Percentiles rank a stretch among this genome's conserved stretches.
Evolutionary conservation across 1,140 invertebrate genomes (phyloP).

Genomic region (Nasonia giraulti): DNA sequence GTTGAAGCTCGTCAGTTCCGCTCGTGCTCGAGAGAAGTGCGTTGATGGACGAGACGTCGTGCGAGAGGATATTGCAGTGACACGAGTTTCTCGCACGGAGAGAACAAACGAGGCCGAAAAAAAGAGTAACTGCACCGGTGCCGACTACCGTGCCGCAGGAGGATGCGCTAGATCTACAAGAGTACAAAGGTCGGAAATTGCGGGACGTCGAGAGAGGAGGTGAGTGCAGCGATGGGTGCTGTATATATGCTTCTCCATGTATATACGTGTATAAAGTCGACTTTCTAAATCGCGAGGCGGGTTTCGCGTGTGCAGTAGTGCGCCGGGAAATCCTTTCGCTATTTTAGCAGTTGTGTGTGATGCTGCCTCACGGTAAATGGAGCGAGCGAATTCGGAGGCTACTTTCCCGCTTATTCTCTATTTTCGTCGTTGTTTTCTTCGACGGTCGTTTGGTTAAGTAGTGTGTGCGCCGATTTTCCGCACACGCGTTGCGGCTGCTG

Average conservation of each 20-base stretch:
- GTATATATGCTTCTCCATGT: neutral
- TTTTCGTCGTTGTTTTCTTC: neutral
- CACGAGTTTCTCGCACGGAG: neutral
- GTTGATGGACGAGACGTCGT: no score
- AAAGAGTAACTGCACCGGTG: neutral
- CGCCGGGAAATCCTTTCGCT: neutral
- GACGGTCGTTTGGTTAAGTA: no score
- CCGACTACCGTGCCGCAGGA: neutral
- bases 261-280: neutral
- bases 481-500: no score
- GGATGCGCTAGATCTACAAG: neutral
- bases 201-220: neutral
- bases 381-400: no score
- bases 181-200: slow-evolving; percentile 3
- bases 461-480: no score
- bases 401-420: no score
- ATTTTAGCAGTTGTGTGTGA: neutral
- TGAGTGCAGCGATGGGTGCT: neutral
- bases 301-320: neutral
- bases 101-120: no score
- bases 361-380: neutral
- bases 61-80: neutral
- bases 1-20: no score
- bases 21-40: no score
- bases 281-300: neutral